Percentiles rank a stretch among this genome's conserved stretches.
Conservation (phyloP, 2,113 vertebrate species). For the Grammomys dolichurus region DNA sequence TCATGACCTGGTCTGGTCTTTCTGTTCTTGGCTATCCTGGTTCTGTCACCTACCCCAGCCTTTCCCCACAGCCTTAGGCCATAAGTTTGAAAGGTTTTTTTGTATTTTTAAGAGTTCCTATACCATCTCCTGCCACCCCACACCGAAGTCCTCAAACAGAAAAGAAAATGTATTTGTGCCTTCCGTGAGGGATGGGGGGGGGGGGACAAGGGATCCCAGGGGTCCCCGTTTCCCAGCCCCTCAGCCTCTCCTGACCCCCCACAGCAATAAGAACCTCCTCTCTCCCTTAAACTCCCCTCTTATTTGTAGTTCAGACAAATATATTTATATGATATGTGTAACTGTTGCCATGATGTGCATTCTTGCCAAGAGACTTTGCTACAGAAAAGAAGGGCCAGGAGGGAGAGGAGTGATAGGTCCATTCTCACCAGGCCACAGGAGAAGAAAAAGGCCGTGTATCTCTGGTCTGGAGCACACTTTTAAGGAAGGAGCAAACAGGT, state of each 20-base stretch:
- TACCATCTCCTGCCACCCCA: not conserved
- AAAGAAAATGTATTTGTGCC: slow-evolving; percentile 81
- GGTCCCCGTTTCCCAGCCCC: slow-evolving; percentile 44
- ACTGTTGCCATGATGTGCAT: slow-evolving; percentile 79
- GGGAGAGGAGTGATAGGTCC: not conserved
- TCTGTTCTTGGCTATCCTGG: not conserved
- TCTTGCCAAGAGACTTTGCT: slow-evolving; percentile 57
- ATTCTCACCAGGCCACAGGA: not conserved
- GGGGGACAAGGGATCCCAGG: slow-evolving; percentile 43
- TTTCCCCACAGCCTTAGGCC: slow-evolving; percentile 61
- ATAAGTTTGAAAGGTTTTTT: slow-evolving; percentile 71
- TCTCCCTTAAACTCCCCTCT: not conserved
- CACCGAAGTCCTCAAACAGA: slow-evolving; percentile 64
- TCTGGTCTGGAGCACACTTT: not conserved
- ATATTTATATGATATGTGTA: slow-evolving; percentile 85
- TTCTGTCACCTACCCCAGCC: not conserved
- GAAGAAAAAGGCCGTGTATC: not conserved
- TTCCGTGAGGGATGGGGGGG: slow-evolving; percentile 75
- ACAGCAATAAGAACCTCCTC: slow-evolving; percentile 76
- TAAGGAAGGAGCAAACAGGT: not conserved
- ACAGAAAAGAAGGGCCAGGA: not conserved
- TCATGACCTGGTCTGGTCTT: not conserved
- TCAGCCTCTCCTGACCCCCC: not conserved
- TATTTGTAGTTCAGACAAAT: slow-evolving; percentile 80
- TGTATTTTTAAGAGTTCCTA: slow-evolving; percentile 71